Base-by-base conservation (phyloP, 2,797 vertebrate genomes). In the Perodicticus potto region DNA sequence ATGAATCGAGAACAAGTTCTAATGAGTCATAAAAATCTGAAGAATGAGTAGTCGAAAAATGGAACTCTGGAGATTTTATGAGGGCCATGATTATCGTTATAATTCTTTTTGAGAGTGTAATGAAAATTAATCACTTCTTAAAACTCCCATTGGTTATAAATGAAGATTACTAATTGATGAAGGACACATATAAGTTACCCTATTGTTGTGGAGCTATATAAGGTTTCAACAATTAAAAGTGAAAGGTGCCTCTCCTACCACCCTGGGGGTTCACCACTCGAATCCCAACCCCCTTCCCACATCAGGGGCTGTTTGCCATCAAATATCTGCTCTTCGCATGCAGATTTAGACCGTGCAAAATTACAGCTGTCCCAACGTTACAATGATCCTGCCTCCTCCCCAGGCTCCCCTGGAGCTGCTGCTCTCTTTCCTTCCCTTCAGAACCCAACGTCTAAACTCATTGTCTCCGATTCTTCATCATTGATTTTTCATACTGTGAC, bases 101-200 rank as follows among this genome's bases (percentile, higher is more conserved):
- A 92, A 84, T 94, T 96, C 86, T 89, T 95, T 90, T 57, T 86
- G 89, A 78, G 74, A 70, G 34, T 34, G 6, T 70, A 95, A 91
- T 90, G 86, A 97, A 97, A 97, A 97, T 89, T 67, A 91, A 95
- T 95, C 61, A 95, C 89, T 96, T 96, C 80, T 76, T 86, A 73
- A 92, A 57, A 77, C 86, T 96, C 89, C 86, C 89, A 96, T 95
- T 93, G 57, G 89, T 85, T 96, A 87, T 87, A 95, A 95, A 93
- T 88, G 95, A 96, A 96, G 91, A 95, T 95, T 92, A 97, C 63
- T 96, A 96, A 97, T 80, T 96, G 92, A 97, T 96, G 93, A 96
- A 95, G 88, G 92, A 78, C 78, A 89, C 92, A 89, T 94, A 86
- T 96, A 96, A 97, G 80, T 97, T 97, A 95, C 95, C 49, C 95